phyloP scores from a whole-genome alignment of 1,140 invertebrate genomes.

The Ceratina japonica region DNA sequence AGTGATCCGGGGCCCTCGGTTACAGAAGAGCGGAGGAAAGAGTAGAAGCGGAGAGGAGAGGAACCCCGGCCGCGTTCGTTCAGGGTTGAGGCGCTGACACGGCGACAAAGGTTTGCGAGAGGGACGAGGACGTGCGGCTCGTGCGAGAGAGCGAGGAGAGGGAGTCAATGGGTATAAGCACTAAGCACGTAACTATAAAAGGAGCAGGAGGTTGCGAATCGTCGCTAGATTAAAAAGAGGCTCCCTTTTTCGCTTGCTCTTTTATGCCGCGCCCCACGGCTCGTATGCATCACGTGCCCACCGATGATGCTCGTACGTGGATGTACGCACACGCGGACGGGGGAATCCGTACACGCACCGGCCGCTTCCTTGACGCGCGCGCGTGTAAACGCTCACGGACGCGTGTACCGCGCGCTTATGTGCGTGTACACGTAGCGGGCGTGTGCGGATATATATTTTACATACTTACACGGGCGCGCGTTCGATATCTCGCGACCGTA shows the following conservation, averaged over 20 bases:
- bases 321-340: conserved; percentile 12
- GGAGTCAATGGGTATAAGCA: conserved; percentile 77
- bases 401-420: no score
- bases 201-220: conserved; percentile 76
- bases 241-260: conserved; percentile 78
- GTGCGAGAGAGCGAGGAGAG: conserved; percentile 39
- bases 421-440: not conserved
- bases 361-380: not conserved
- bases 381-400: not conserved
- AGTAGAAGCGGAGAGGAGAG: not conserved
- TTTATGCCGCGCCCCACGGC: conserved; percentile 71
- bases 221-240: conserved; percentile 79
- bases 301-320: conserved; percentile 48
- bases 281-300: conserved; percentile 53
- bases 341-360: conserved; percentile 7
- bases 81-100: conserved; percentile 28
- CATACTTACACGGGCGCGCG: conserved; percentile 11
- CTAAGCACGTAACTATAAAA: conserved; percentile 78
- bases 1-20: conserved; percentile 29
- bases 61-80: no score
- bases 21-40: not conserved
- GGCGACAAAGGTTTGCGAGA: conserved; percentile 39
- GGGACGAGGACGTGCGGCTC: conserved; percentile 30
- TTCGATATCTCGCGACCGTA: conserved; percentile 58
- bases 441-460: not conserved